Conservation (phyloP, 2,888 invertebrate genomes). For the Epinotia ramella region DNA sequence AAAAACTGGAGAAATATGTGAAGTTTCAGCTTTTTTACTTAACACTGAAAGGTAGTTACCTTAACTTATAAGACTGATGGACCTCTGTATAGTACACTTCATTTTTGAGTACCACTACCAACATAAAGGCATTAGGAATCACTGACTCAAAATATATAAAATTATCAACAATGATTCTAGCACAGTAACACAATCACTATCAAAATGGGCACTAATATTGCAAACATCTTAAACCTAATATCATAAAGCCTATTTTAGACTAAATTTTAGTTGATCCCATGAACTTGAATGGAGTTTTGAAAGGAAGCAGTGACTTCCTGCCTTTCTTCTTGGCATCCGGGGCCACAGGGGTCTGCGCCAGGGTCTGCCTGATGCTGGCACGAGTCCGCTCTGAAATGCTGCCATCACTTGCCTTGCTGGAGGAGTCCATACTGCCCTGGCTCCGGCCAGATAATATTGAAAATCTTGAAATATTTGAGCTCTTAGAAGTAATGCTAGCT, state of each 20-base stretch:
- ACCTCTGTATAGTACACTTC: neutral
- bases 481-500: conserved; percentile 69
- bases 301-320: conserved; percentile 74
- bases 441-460: conserved; percentile 67
- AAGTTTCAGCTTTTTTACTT: conserved; percentile 16
- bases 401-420: conserved; percentile 61
- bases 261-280: conserved; percentile 72
- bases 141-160: conserved; percentile 19
- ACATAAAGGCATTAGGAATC: conserved; percentile 22
- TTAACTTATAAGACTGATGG: conserved; percentile 7
- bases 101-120: conserved; percentile 38
- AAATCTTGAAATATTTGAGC: conserved; percentile 66
- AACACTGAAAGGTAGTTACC: conserved; percentile 31
- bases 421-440: conserved; percentile 68
- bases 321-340: conserved; percentile 73
- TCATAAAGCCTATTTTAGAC: conserved; percentile 41
- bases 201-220: conserved; percentile 27
- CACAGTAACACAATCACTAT: conserved; percentile 17
- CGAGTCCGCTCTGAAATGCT: conserved; percentile 63
- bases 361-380: conserved; percentile 59
- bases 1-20: conserved; percentile 40
- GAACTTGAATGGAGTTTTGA: conserved; percentile 82
- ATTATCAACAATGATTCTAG: conserved; percentile 23
- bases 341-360: conserved; percentile 65
- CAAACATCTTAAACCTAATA: conserved; percentile 41